Evolutionary conservation across 2,888 invertebrate genomes (phyloP).

Genomic region (Galerucella calmariensis): DNA sequence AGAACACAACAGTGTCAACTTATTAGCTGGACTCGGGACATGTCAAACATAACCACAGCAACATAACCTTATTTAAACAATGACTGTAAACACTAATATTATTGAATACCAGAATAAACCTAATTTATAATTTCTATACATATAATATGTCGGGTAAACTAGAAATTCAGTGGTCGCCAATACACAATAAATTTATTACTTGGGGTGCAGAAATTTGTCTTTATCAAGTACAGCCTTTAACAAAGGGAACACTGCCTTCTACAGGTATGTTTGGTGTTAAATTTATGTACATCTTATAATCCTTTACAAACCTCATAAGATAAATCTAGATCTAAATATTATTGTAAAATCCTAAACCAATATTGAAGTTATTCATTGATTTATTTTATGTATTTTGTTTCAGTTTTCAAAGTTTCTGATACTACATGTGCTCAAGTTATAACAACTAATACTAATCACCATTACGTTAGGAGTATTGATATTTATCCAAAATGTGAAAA

Average conservation of each 20-base stretch:
- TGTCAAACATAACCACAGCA: not conserved
- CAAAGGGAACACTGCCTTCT: constrained; percentile 51
- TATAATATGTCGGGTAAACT: constrained; percentile 69
- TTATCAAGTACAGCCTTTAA: constrained; percentile 77
- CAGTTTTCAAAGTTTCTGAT: constrained; percentile 78
- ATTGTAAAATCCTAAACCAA: too few relatives aligned
- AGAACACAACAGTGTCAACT: too few relatives aligned
- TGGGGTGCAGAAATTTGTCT: constrained; percentile 92
- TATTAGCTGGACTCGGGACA: too few relatives aligned
- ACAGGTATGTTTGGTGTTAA: constrained; percentile 18
- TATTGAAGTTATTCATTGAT: too few relatives aligned
- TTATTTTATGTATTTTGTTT: constrained; percentile 29
- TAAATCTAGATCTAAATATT: too few relatives aligned
- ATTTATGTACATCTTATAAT: not conserved
- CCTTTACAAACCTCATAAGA: too few relatives aligned
- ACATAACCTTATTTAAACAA: constrained; percentile 7
- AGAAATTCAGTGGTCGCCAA: constrained; percentile 90
- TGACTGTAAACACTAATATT: constrained; percentile 2
- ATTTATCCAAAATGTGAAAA: constrained; percentile 82
- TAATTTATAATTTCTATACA: not conserved
- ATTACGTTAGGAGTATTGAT: constrained; percentile 88
- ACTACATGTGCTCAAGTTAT: constrained; percentile 76
- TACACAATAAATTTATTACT: constrained; percentile 85
- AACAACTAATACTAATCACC: constrained; percentile 78
- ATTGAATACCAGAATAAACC: not conserved